Percentiles rank a stretch among this genome's conserved stretches.
These are phyloP conservation scores for Drosophila littoralis DNA, from an alignment of 1,140 invertebrate species.

Conservation along the genomic window DNA sequence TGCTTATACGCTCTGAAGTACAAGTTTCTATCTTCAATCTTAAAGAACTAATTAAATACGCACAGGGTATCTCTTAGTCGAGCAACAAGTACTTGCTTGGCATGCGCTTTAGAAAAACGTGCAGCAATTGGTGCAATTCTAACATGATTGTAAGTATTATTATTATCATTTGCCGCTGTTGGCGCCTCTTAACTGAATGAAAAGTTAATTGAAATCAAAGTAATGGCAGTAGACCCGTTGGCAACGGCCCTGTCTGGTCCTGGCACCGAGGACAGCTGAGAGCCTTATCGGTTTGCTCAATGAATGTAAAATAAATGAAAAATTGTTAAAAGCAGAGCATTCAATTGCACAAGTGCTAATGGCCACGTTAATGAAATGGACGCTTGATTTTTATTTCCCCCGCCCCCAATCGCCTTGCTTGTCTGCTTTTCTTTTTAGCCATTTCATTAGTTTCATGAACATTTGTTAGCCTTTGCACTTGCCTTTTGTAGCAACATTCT, in stretches of 20 bases:
- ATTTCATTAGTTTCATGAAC: conserved; percentile 64
- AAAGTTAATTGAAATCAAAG: conserved; percentile 83
- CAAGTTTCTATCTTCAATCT: too few species aligned
- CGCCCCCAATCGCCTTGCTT: neutral
- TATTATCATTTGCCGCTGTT: conserved; percentile 69
- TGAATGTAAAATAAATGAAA: conserved; percentile 79
- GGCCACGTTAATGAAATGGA: conserved; percentile 77
- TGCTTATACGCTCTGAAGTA: too few species aligned
- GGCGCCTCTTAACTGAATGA: conserved; percentile 62
- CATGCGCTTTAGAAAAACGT: neutral
- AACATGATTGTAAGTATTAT: conserved; percentile 77
- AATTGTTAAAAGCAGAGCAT: conserved; percentile 75
- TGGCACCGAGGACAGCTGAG: conserved; percentile 25
- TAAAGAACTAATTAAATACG: too few species aligned
- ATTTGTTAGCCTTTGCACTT: conserved; percentile 46
- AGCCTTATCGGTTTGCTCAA: conserved; percentile 70
- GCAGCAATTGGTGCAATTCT: conserved; percentile 56
- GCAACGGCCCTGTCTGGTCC: conserved; percentile 12
- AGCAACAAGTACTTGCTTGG: neutral
- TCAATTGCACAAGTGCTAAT: conserved; percentile 79
- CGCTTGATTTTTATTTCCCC: conserved; percentile 21
- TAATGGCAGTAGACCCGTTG: conserved; percentile 61
- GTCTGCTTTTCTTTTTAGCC: conserved; percentile 15
- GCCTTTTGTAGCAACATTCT: conserved; percentile 28
- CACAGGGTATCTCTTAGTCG: neutral